phyloP scores from a whole-genome alignment of 2,113 vertebrate genomes.

The Lasiurus cinereus region DNA sequence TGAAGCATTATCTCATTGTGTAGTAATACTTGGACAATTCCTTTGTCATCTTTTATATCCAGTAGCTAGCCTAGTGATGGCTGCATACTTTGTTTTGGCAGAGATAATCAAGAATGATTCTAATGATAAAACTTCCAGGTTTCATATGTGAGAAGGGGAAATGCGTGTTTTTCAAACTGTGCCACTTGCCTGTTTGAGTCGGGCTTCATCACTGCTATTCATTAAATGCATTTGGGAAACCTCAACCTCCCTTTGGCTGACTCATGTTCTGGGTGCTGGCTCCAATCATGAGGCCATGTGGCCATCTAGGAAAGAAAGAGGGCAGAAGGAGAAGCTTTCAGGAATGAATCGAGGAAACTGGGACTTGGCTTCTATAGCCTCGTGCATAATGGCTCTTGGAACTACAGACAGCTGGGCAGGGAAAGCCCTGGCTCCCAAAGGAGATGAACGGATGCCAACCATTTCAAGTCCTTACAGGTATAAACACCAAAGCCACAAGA shows the following conservation, averaged over 20 bases:
- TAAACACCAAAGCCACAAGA: neutral
- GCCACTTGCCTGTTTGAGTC: neutral
- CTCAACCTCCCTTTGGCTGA: neutral
- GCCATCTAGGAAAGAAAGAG: slow-evolving; percentile 46
- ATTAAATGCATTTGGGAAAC: neutral
- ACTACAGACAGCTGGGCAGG: neutral
- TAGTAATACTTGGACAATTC: neutral
- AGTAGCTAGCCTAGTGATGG: neutral
- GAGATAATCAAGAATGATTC: neutral
- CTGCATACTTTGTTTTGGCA: neutral
- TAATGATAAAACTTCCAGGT: neutral
- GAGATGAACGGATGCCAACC: neutral
- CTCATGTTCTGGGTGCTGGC: neutral
- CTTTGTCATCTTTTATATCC: neutral
- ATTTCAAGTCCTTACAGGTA: slow-evolving; percentile 23
- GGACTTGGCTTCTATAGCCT: neutral
- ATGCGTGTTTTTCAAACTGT: neutral
- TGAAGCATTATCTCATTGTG: neutral
- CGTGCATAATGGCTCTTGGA: neutral
- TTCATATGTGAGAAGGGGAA: neutral
- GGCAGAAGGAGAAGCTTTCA: slow-evolving; percentile 17
- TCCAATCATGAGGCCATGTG: neutral
- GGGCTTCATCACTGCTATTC: neutral
- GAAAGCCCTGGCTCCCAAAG: neutral
- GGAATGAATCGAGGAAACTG: neutral